phyloP scores from a whole-genome alignment of 2,113 vertebrate species.

The Regulus satrapa region DNA sequence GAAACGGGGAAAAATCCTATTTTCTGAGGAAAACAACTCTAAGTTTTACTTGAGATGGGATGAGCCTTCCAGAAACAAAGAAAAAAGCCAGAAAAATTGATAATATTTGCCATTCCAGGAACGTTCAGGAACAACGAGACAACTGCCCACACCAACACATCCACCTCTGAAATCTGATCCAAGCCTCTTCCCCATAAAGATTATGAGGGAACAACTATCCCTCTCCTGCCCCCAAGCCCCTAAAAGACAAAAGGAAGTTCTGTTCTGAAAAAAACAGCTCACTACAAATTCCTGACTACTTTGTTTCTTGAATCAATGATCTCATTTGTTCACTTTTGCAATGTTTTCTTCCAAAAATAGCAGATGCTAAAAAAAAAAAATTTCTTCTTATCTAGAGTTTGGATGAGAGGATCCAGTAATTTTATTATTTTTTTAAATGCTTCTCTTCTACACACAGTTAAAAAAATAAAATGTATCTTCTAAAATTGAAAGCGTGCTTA shows the following conservation, averaged over 20 bases:
- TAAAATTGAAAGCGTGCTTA: background rate
- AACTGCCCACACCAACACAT: background rate
- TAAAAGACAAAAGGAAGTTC: conserved; percentile 7
- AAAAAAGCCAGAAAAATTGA: background rate
- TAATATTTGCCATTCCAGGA: background rate
- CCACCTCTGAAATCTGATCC: background rate
- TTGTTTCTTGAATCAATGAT: background rate
- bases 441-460: background rate
- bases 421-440: background rate
- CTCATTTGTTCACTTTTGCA: background rate
- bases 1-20: background rate
- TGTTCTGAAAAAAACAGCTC: background rate
- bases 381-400: background rate
- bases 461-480: background rate
- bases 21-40: background rate
- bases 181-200: background rate
- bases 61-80: background rate
- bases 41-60: background rate
- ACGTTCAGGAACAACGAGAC: background rate
- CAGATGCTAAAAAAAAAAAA: background rate
- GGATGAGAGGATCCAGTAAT: background rate
- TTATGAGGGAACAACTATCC: background rate
- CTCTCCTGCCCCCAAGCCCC: background rate
- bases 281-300: background rate
- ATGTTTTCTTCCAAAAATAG: background rate